These are phyloP conservation scores for Meleagris gallopavo DNA, from an alignment of 2,113 vertebrate species.

Conservation along the genomic window DNA sequence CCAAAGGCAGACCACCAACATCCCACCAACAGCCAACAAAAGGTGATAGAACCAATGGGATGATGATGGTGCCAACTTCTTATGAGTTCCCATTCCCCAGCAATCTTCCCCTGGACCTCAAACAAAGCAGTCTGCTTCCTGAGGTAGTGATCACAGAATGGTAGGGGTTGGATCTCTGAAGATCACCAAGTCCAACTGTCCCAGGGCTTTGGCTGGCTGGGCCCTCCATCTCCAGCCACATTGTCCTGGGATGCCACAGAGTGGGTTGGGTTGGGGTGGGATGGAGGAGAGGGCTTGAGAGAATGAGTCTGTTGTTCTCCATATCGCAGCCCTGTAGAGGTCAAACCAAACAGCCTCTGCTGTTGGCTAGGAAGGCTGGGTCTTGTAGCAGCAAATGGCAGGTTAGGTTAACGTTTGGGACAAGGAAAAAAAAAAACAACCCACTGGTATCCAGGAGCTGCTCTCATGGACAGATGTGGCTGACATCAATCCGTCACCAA, in stretches of 20 bases:
- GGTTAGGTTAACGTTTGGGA: neutral
- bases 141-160: too few species aligned
- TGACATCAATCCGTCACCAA: accelerated
- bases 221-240: too few species aligned
- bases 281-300: neutral
- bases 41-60: neutral
- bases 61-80: neutral
- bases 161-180: too few species aligned
- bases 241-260: neutral
- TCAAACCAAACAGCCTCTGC: neutral
- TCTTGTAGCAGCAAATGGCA: neutral
- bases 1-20: neutral
- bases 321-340: neutral
- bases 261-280: neutral
- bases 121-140: neutral
- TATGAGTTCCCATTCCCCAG: neutral
- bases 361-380: neutral
- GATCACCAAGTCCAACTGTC: too few species aligned
- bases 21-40: neutral
- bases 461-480: neutral
- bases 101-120: neutral
- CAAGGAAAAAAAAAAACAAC: neutral
- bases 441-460: neutral
- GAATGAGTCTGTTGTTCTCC: neutral
- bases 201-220: too few species aligned